Base-by-base conservation (phyloP, 2,888 invertebrate genomes). In the Tinea pellionella region DNA sequence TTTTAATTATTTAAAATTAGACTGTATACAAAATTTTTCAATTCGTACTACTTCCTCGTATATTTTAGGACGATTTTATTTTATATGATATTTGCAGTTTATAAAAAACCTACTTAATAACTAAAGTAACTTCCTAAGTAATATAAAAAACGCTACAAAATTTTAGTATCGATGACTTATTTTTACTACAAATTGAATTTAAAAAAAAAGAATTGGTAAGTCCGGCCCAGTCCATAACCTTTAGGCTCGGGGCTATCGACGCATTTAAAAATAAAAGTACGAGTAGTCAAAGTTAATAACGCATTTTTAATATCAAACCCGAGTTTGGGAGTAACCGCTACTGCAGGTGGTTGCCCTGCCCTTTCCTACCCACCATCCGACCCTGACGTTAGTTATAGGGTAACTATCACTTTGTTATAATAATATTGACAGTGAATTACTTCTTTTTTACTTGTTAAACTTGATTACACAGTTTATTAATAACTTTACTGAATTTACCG, bases 231-330 rank as follows among this genome's bases (percentile, higher is more conserved):
- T 2, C 55, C 61, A 67, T 87, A 86, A 86, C 86, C 86, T 87
- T 86, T 87, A 81, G 24, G 80, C 85, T 85, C 73, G 80, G 71
- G 80, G 86, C 83, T 75, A 80, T 80, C 78, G 73, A 76, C 72
- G 71, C 73, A 70, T 77, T 76, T 77, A 83, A 85, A 86, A 87
- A 86, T 82, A 85, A 86, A 86, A 84, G 79, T 82, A 85, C 85
- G 85, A 84, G 79, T 76, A 75, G 69, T 68, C 65, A 76, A 76
- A 18, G 78, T 81, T 86, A 85, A 84, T 87, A 85, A 80, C 59
- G 60, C 19, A 59, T 59, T 59, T 59, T 59, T 59, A 59, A 41
- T 59, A 59, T 47, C 7, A 59, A 59, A 41, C 13, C 29, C 24
- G 24, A 24, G 24, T 70, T 71, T 73, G 74, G 74, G 73, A 69